Evolutionary conservation across 2,797 vertebrate genomes (phyloP).

Genomic region (Pagetopsis macropterus): DNA sequence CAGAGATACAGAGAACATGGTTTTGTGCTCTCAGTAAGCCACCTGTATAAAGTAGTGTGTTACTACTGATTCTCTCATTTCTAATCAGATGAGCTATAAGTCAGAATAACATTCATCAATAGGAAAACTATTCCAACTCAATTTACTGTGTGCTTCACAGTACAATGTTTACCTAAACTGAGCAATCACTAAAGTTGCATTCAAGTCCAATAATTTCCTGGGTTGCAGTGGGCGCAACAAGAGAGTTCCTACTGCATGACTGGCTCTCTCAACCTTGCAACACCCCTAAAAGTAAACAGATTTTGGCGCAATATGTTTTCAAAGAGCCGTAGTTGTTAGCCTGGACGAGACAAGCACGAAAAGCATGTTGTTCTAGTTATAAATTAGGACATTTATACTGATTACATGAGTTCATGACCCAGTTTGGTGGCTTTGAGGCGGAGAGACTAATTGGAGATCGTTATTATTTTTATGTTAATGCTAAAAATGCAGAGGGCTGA

Average conservation of each 20-base stretch:
- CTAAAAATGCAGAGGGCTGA: constrained; percentile 50
- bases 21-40: background rate
- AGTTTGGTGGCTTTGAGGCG: constrained; percentile 61
- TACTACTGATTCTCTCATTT: constrained; percentile 5
- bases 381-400: constrained; percentile 59
- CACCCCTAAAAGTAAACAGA: background rate
- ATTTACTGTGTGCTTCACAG: constrained; percentile 7
- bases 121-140: background rate
- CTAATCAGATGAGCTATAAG: constrained; percentile 13
- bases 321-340: constrained; percentile 37
- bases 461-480: constrained; percentile 73
- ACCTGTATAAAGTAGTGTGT: background rate
- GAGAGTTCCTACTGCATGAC: constrained; percentile 23
- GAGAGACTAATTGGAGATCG: constrained; percentile 68
- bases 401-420: constrained; percentile 67
- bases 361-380: constrained; percentile 45
- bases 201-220: constrained; percentile 22
- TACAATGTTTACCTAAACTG: constrained; percentile 14
- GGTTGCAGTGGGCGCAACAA: constrained; percentile 5
- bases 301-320: constrained; percentile 43
- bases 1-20: constrained; percentile 5
- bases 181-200: constrained; percentile 19
- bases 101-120: constrained; percentile 11
- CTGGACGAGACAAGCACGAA: constrained; percentile 31
- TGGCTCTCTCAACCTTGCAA: constrained; percentile 21